Base-by-base conservation (phyloP, 2,797 vertebrate species). In the Oryzias dopingdopingensis region DNA sequence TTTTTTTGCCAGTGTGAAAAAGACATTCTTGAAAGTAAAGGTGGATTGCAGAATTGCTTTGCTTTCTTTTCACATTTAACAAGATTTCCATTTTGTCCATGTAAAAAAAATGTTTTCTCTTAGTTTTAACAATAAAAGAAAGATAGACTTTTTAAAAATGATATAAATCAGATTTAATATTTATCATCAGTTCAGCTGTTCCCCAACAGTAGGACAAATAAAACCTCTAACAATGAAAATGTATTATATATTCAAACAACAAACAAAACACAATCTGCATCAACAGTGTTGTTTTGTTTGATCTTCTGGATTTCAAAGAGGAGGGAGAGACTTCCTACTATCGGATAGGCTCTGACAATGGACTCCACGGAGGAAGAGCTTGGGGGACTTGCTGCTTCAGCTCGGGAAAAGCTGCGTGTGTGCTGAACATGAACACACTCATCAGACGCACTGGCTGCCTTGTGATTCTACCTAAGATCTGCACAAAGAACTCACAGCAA, bases 271-370 rank as follows among this genome's bases (percentile, higher is more conserved):
- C 64, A 67, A 55, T 53, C 76, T 77, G 78, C 59, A 43, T 78
- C 77, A 80, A 77, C 79, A 75, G 53, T 60, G 72, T 79, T 85
- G 78, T 80, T 87, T 71, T 79, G 77, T 88, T 89, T 90, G 87
- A 88, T 90, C 82, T 85, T 68, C 70, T 56, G 52, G 80, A 84
- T 86, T 86, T 88, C 82, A 88, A 86, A 87, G 81, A 74, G 83
- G 66, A 76, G 73, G 70, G 71, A 85, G 77, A 70, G 67, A 75
- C 67, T 59, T 81, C 77, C 69, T 62, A 72, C 71, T 77, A 77
- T 83, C 48, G 72, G 65, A 82, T 82, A 72, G 70, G 73, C 74
- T 83, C 82, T 87, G 82, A 86, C 84, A 87, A 83, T 81, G 81
- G 80, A 83, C 70, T 86, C 79, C 65, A 78, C 51, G 70, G 79